Conservation (phyloP, 2,113 vertebrate genomes). For the Esox niger region DNA sequence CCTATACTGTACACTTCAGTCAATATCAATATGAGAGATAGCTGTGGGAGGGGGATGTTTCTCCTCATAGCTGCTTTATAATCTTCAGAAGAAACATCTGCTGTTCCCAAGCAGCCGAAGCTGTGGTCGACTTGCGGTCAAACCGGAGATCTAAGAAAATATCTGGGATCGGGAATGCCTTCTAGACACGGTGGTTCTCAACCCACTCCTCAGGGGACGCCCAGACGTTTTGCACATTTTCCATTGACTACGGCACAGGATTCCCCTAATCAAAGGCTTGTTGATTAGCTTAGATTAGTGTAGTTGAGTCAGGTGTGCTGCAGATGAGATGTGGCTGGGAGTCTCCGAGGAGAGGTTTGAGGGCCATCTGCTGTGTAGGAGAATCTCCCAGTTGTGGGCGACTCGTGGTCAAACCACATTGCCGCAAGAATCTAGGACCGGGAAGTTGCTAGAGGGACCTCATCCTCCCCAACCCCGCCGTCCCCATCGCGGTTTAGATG, state of each 20-base stretch:
- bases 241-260: too few relatives aligned
- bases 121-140: slow-evolving; percentile 30
- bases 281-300: too few relatives aligned
- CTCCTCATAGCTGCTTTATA: slow-evolving; percentile 36
- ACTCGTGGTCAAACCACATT: slow-evolving; percentile 40
- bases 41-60: slow-evolving; percentile 33
- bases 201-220: too few relatives aligned
- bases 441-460: slow-evolving; percentile 36
- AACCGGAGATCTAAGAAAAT: slow-evolving; percentile 33
- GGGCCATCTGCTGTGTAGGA: too few relatives aligned
- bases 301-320: too few relatives aligned
- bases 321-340: too few relatives aligned
- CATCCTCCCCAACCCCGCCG: slow-evolving; percentile 15
- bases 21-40: slow-evolving; percentile 20
- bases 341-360: too few relatives aligned
- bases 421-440: slow-evolving; percentile 22
- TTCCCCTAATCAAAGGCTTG: neutral
- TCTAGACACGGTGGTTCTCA: too few relatives aligned
- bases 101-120: slow-evolving; percentile 8
- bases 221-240: too few relatives aligned
- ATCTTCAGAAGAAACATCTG: slow-evolving; percentile 60
- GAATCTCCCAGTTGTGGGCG: slow-evolving; percentile 15
- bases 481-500: slow-evolving; percentile 24
- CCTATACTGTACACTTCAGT: neutral
- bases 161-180: slow-evolving; percentile 29